phyloP scores from a whole-genome alignment of 2,888 invertebrate genomes.

The Trypoxylon attenuatum region DNA sequence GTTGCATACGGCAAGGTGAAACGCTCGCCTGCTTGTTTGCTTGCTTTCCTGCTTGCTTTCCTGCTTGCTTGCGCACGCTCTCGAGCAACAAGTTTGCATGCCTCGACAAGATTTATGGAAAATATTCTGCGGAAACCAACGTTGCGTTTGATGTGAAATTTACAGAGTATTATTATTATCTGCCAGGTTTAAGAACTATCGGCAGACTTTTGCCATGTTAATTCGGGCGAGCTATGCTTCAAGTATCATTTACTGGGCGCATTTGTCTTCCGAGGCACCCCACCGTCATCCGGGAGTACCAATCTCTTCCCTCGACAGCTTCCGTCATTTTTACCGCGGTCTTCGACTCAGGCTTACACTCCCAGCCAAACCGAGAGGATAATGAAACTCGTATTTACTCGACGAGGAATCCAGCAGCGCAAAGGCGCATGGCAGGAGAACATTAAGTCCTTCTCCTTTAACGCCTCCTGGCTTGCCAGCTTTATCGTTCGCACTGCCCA shows the following conservation, averaged over 20 bases:
- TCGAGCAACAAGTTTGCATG: neutral
- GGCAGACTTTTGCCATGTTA: neutral
- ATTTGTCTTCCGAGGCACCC: slow-evolving; percentile 14
- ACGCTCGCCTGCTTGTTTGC: too few relatives aligned
- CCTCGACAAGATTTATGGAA: too few relatives aligned
- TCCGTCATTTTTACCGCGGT: too few relatives aligned
- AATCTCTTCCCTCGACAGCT: slow-evolving; percentile 7
- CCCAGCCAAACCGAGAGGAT: too few relatives aligned
- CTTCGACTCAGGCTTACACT: too few relatives aligned
- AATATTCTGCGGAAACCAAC: too few relatives aligned
- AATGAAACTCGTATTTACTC: too few relatives aligned
- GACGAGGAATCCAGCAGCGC: slow-evolving; percentile 14
- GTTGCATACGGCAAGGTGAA: neutral
- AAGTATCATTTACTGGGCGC: slow-evolving; percentile 10
- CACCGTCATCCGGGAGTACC: slow-evolving; percentile 26
- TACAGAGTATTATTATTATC: too few relatives aligned
- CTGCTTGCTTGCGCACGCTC: too few relatives aligned
- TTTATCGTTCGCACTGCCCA: slow-evolving; percentile 22
- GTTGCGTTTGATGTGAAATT: too few relatives aligned
- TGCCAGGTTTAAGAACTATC: too few relatives aligned
- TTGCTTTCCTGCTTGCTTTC: too few relatives aligned
- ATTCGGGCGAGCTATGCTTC: neutral
- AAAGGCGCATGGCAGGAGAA: slow-evolving; percentile 28
- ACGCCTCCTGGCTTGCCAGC: slow-evolving; percentile 36
- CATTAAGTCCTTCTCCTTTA: slow-evolving; percentile 40